These are phyloP conservation scores for Tetranychus truncatus DNA, from an alignment of 2,888 invertebrate species.

Conservation along the genomic window DNA sequence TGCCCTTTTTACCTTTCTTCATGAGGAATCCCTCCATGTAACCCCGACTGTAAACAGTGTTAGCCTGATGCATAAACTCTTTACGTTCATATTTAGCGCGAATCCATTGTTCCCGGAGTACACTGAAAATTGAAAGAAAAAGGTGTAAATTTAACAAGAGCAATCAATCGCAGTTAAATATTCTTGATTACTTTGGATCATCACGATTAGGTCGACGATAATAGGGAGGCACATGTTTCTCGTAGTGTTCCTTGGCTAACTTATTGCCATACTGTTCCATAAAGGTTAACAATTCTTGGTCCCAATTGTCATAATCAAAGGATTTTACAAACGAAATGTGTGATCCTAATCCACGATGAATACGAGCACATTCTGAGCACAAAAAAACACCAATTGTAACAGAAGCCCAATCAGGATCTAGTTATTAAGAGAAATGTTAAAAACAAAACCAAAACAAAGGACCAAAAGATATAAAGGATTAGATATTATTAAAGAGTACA, in stretches of 20 bases:
- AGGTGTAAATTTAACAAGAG: slow-evolving; percentile 5
- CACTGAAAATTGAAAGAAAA: slow-evolving; percentile 40
- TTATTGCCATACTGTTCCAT: slow-evolving; percentile 61
- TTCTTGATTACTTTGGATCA: slow-evolving; percentile 53
- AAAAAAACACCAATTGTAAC: slow-evolving; percentile 73
- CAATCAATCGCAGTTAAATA: neutral
- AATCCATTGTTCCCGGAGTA: slow-evolving; percentile 74
- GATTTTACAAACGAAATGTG: slow-evolving; percentile 77
- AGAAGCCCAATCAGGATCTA: slow-evolving; percentile 73
- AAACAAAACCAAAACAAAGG: slow-evolving; percentile 9
- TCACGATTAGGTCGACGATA: slow-evolving; percentile 55
- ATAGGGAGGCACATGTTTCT: slow-evolving; percentile 61
- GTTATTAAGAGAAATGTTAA: neutral
- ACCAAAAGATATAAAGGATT: neutral
- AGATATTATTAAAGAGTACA: too few species aligned
- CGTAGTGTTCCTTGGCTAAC: slow-evolving; percentile 55
- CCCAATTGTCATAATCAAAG: slow-evolving; percentile 66
- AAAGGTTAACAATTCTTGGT: slow-evolving; percentile 55
- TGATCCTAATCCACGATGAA: slow-evolving; percentile 65
- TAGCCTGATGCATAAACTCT: slow-evolving; percentile 55
- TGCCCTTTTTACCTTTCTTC: slow-evolving; percentile 74
- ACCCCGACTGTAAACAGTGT: slow-evolving; percentile 58
- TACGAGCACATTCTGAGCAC: slow-evolving; percentile 56
- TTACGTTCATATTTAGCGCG: slow-evolving; percentile 70
- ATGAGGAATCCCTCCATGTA: slow-evolving; percentile 66